phyloP scores from a whole-genome alignment of 1,140 invertebrate species.

The Trypoxylus dichotomus region DNA sequence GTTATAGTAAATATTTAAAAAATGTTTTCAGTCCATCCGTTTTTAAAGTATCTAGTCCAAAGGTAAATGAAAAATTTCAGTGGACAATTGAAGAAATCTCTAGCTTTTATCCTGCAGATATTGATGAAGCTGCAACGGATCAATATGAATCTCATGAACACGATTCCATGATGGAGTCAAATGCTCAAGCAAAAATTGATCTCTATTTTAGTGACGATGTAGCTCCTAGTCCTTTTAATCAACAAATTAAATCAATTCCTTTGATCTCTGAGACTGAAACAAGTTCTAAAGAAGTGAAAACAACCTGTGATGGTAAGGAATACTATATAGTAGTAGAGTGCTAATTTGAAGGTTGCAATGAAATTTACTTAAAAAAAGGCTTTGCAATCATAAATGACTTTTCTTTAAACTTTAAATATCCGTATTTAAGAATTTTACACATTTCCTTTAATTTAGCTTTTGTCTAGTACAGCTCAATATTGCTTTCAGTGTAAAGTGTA shows the following conservation, averaged over 20 bases:
- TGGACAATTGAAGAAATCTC: conserved; percentile 52
- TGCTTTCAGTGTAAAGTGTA: no score
- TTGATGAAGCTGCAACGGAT: conserved; percentile 46
- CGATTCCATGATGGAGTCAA: conserved; percentile 41
- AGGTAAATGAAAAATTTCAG: conserved; percentile 47
- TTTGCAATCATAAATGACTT: no score
- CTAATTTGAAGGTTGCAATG: no score
- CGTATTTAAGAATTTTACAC: no score
- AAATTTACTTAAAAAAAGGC: no score
- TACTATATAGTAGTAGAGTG: no score
- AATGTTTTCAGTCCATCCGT: conserved; percentile 46
- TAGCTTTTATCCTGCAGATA: conserved; percentile 48
- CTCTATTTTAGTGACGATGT: conserved; percentile 49
- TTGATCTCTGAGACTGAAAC: conserved; percentile 38
- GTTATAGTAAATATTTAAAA: conserved; percentile 24
- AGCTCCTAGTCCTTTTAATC: conserved; percentile 48
- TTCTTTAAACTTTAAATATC: no score
- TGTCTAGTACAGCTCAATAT: no score
- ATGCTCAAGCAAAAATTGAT: conserved; percentile 49
- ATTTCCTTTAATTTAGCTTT: no score
- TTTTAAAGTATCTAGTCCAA: conserved; percentile 47
- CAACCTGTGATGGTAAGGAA: conserved; percentile 30
- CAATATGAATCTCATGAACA: conserved; percentile 44
- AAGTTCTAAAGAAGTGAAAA: conserved; percentile 15
- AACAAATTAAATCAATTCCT: conserved; percentile 34